Percentiles rank a stretch among this genome's conserved stretches.
phyloP scores from a whole-genome alignment of 2,888 invertebrate genomes.

The Spodoptera littoralis region DNA sequence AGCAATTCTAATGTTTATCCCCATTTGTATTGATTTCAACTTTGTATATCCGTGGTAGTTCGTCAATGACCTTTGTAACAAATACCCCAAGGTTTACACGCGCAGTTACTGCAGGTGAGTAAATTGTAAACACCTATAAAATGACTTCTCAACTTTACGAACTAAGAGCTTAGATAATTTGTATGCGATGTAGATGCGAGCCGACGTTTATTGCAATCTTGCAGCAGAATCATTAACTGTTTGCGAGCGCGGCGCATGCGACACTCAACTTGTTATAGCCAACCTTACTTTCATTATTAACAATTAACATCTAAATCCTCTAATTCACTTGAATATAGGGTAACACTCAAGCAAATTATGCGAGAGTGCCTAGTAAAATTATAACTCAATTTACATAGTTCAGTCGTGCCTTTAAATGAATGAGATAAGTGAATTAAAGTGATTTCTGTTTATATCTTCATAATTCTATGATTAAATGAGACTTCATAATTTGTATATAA shows the following conservation, averaged over 20 bases:
- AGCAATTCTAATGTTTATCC: conserved; percentile 38
- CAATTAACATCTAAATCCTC: conserved; percentile 61
- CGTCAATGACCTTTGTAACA: conserved; percentile 49
- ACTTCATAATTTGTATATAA: conserved; percentile 9
- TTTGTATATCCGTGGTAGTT: conserved; percentile 28
- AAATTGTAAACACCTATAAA: conserved; percentile 61
- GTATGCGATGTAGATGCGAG: conserved; percentile 75
- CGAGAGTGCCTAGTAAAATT: conserved; percentile 44
- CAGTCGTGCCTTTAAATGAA: conserved; percentile 24
- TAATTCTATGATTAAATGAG: conserved; percentile 24
- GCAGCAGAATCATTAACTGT: conserved; percentile 68
- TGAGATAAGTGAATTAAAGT: conserved; percentile 43
- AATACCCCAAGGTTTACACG: conserved; percentile 33
- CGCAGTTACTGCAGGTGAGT: conserved; percentile 48
- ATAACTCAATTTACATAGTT: conserved; percentile 55
- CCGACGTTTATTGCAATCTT: conserved; percentile 73
- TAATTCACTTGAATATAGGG: conserved; percentile 34
- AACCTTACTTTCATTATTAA: conserved; percentile 58
- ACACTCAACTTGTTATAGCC: conserved; percentile 55
- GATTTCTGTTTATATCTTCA: conserved; percentile 27
- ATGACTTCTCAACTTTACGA: conserved; percentile 61
- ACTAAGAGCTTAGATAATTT: conserved; percentile 73
- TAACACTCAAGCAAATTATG: conserved; percentile 40
- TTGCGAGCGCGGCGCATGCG: conserved; percentile 51
- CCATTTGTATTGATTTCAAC: conserved; percentile 37